Evolutionary conservation across 2,113 vertebrate genomes (phyloP).

Genomic region (Eretmochelys imbricata): DNA sequence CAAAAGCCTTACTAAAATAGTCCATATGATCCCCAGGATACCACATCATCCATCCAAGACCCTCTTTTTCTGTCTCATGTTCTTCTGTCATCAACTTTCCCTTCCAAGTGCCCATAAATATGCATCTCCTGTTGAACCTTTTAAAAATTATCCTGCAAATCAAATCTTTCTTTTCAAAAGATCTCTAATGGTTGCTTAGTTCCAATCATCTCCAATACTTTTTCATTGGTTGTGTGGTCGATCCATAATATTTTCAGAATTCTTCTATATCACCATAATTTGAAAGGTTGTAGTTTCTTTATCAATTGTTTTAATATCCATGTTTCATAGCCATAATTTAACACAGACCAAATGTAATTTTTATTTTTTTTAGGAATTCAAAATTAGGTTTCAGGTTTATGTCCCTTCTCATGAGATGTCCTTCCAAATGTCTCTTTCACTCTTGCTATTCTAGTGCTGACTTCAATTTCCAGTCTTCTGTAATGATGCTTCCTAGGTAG

Average conservation of each 20-base stretch:
- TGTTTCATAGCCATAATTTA: background rate
- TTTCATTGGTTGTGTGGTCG: background rate
- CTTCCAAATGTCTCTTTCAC: background rate
- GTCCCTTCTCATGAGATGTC: background rate
- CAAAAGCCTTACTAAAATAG: background rate
- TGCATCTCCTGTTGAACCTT: background rate
- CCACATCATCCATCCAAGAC: background rate
- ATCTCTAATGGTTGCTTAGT: background rate
- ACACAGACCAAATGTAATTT: background rate
- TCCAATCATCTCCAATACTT: background rate
- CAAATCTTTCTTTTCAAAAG: background rate
- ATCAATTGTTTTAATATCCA: background rate
- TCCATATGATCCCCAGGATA: no score
- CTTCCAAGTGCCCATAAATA: background rate
- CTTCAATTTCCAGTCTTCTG: background rate
- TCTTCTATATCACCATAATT: background rate
- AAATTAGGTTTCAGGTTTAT: background rate
- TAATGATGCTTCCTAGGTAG: background rate
- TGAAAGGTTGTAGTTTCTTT: background rate
- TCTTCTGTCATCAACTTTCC: background rate
- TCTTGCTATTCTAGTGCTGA: background rate
- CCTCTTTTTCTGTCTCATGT: background rate
- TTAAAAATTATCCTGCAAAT: background rate
- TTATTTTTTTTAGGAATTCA: background rate
- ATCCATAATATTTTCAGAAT: background rate